Percentiles rank a stretch among this genome's conserved stretches.
These are phyloP conservation scores for Okapia johnstoni DNA, from an alignment of 2,113 vertebrate genomes.

Conservation along the genomic window DNA sequence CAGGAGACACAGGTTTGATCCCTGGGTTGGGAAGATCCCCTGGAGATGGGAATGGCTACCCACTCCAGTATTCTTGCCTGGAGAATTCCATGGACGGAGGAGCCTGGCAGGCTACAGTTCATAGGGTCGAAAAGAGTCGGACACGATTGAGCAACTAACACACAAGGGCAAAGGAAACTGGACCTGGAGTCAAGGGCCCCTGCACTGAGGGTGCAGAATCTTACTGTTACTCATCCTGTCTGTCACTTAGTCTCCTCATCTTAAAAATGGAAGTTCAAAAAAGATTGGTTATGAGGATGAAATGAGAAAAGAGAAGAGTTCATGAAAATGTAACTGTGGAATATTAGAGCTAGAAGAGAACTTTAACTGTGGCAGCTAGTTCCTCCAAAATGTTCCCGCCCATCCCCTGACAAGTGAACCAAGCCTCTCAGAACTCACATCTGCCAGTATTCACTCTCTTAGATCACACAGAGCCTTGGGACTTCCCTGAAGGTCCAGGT, in stretches of 20 bases:
- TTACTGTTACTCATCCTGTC: neutral
- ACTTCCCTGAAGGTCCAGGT: neutral
- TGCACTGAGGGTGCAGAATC: neutral
- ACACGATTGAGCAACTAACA: neutral
- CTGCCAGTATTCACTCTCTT: neutral
- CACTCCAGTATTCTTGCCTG: neutral
- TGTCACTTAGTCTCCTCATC: neutral
- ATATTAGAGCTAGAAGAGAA: neutral
- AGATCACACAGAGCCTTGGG: neutral
- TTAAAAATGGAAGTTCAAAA: neutral
- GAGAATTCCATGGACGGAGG: neutral
- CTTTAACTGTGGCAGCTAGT: neutral
- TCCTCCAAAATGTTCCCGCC: neutral
- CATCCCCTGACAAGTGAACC: neutral
- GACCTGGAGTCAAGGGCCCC: neutral
- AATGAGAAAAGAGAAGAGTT: neutral
- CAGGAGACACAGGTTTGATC: neutral
- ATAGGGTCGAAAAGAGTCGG: neutral
- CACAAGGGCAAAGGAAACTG: neutral
- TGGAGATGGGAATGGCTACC: neutral
- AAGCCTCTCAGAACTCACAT: neutral
- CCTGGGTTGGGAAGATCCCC: neutral
- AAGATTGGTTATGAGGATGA: neutral
- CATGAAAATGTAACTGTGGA: neutral
- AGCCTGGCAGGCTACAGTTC: neutral